Percentiles rank a stretch among this genome's conserved stretches.
Evolutionary conservation across 2,888 invertebrate genomes (phyloP).

Genomic region (Atherix ibis): DNA sequence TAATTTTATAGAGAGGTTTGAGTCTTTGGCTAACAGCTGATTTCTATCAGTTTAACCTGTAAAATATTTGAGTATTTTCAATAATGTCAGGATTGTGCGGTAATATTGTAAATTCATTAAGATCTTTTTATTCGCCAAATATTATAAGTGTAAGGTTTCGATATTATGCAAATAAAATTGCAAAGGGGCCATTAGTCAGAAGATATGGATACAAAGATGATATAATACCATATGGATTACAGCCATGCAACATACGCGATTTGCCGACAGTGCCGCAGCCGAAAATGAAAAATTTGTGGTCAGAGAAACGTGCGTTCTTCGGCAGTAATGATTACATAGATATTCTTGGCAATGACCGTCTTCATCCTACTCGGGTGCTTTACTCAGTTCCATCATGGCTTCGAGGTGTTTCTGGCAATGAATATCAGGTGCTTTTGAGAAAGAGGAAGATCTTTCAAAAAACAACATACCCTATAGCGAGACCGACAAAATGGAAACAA

Average conservation of each 20-base stretch:
- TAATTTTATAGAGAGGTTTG: no score
- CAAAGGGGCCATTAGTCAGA: conserved; percentile 42
- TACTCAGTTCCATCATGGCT: conserved; percentile 83
- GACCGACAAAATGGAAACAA: conserved; percentile 66
- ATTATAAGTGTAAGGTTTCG: conserved; percentile 9
- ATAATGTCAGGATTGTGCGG: no score
- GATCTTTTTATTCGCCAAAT: no score
- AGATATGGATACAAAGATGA: conserved; percentile 57
- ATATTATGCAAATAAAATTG: conserved; percentile 36
- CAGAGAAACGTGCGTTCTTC: conserved; percentile 60
- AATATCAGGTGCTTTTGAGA: conserved; percentile 53
- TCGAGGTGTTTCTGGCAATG: conserved; percentile 72
- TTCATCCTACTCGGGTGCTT: conserved; percentile 70
- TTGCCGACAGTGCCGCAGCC: conserved; percentile 55
- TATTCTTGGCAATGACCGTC: conserved; percentile 68
- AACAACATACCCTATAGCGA: conserved; percentile 40
- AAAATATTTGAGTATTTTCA: no score
- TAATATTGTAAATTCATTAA: no score
- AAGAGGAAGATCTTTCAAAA: conserved; percentile 50
- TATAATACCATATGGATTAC: conserved; percentile 46
- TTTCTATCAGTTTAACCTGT: no score
- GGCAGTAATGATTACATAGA: conserved; percentile 97
- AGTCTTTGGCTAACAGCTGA: no score
- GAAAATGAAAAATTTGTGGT: conserved; percentile 59
- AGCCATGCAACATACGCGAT: conserved; percentile 46